These are phyloP conservation scores for Drosophila gaucha DNA, from an alignment of 2,888 invertebrate genomes.

Conservation along the genomic window DNA sequence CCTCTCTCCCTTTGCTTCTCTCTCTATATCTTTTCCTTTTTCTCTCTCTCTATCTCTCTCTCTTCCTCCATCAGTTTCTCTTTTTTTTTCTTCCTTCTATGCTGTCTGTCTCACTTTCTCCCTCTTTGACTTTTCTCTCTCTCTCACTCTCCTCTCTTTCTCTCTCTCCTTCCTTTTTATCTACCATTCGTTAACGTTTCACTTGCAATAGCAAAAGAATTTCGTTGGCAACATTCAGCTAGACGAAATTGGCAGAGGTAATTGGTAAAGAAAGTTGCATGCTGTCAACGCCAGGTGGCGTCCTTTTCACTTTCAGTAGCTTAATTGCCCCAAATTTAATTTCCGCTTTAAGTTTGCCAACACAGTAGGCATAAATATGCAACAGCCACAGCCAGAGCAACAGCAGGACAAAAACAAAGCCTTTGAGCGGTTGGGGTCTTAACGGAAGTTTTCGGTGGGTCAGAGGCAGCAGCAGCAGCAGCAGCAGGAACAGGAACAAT, in stretches of 20 bases:
- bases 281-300: conserved; percentile 25
- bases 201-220: background rate
- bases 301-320: conserved; percentile 43
- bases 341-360: conserved; percentile 71
- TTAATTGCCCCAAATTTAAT: conserved; percentile 75
- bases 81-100: no score
- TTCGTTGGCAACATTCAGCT: background rate
- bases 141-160: no score
- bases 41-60: background rate
- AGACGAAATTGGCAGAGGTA: background rate
- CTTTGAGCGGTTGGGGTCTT: conserved; percentile 22
- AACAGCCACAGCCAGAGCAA: conserved; percentile 39
- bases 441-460: conserved; percentile 31
- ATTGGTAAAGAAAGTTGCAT: conserved; percentile 3
- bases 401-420: conserved; percentile 45
- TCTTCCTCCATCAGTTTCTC: background rate
- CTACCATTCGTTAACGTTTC: background rate
- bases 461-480: conserved; percentile 22
- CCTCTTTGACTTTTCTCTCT: no score
- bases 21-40: background rate
- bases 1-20: background rate
- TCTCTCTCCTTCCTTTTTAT: no score
- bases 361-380: conserved; percentile 64
- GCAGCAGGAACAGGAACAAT: conserved; percentile 74
- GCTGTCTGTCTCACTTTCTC: background rate